These are phyloP conservation scores for Drepanosiphum platanoidis DNA, from an alignment of 2,888 invertebrate species.

Conservation along the genomic window DNA sequence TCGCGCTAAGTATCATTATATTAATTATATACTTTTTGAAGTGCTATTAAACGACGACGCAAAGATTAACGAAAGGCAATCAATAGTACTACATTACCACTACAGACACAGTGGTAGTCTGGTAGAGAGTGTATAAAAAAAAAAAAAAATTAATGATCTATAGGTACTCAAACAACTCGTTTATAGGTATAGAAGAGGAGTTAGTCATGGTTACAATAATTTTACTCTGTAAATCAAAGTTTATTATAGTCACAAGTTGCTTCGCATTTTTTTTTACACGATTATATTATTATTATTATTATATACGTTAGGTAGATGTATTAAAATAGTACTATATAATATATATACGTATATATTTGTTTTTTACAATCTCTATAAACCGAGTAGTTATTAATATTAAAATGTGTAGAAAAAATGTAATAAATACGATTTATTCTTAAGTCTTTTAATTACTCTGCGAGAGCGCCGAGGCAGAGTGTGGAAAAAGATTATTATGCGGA, in stretches of 20 bases:
- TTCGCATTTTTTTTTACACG: not conserved
- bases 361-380: not conserved
- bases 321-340: too few relatives aligned
- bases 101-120: not conserved
- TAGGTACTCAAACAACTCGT: conserved; percentile 12
- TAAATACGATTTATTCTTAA: not conserved
- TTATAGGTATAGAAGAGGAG: not conserved
- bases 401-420: not conserved
- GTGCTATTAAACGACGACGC: not conserved
- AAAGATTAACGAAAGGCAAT: not conserved
- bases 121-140: not conserved
- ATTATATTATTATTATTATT: too few relatives aligned
- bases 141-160: not conserved
- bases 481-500: not conserved
- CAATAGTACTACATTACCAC: not conserved
- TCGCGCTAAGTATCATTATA: not conserved
- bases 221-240: not conserved
- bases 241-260: not conserved
- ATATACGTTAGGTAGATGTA: too few relatives aligned
- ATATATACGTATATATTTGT: too few relatives aligned
- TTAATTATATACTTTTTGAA: not conserved
- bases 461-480: not conserved
- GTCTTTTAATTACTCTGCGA: not conserved
- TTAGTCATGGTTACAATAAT: not conserved
- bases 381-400: not conserved